Evolutionary conservation across 2,797 vertebrate genomes (phyloP).

Genomic region (Sarcoramphus papa): DNA sequence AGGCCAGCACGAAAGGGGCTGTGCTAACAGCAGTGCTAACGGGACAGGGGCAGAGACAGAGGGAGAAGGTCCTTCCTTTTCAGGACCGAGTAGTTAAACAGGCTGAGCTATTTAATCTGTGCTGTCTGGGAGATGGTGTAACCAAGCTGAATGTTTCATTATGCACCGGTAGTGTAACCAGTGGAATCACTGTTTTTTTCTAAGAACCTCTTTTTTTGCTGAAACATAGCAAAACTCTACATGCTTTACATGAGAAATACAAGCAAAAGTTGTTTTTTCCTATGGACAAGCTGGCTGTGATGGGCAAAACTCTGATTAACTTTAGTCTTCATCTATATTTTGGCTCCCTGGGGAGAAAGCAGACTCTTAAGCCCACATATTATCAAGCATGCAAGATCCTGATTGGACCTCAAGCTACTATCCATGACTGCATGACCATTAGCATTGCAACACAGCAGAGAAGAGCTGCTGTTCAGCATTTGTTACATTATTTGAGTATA

Average conservation of each 20-base stretch:
- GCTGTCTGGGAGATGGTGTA: not conserved
- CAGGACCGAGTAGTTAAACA: not conserved
- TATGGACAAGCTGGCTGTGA: not conserved
- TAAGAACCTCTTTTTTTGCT: fast-evolving
- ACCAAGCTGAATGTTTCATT: not conserved
- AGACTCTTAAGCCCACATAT: not conserved
- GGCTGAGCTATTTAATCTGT: not conserved
- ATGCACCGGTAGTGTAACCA: not conserved
- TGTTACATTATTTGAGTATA: not conserved
- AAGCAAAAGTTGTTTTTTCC: not conserved
- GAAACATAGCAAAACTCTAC: fast-evolving
- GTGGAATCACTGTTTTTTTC: not conserved
- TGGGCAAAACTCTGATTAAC: not conserved
- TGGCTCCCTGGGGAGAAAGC: not conserved
- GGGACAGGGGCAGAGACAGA: fast-evolving
- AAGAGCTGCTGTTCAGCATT: not conserved
- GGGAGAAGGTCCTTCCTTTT: not conserved
- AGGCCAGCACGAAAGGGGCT: not conserved
- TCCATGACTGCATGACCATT: not conserved
- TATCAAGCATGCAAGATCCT: not conserved
- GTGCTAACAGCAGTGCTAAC: no score
- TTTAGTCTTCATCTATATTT: not conserved
- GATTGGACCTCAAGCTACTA: not conserved
- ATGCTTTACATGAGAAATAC: not conserved
- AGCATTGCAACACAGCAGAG: not conserved